Base-by-base conservation (phyloP, 2,113 vertebrate species). In the Melanerpes formicivorus region DNA sequence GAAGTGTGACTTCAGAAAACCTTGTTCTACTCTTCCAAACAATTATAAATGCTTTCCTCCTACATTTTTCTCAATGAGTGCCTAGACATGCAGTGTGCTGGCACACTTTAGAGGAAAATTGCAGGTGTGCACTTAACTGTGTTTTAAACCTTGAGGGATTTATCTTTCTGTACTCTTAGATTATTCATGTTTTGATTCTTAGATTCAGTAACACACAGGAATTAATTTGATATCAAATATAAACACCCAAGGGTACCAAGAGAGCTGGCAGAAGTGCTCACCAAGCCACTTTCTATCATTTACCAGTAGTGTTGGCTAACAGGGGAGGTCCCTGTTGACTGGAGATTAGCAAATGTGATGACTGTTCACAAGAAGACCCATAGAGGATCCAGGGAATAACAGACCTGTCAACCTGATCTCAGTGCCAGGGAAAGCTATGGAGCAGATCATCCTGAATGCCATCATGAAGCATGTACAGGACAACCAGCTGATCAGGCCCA, bases 1-100 rank as follows among this genome's bases (percentile, higher is more conserved):
- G 67, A 90, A 67, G 18, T 55, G 67, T 80, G 73, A 85, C 76
- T 92, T 92, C 21, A 74, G 79, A 92, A 92, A 94, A 81, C 8
- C n/a, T 88, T 65, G 23, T 55, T 30, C 26, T 64, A 2, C 40
- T 74, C 66, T 92, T 90, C 48, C n/a, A 90, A 90, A 78, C 44
- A 85, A 18, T 85, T 90, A 77, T 64, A 73, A 80, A 83, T 74
- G 34, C 12, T 80, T 75, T 74, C 25, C 26, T 69, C 48, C 3
- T 44, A 87, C 17, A 5, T 88, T 92, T 90, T 32, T 87, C 42
- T 80, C 65, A 59, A 18, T 44, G 48, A 81, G 3, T 71, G 15
- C 42, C 62, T 63, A 75, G 40, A 44, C 17, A 26, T 66, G 22
- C 19, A 71, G 42, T 55, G 21, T n/a, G 6, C 13, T 59, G 34